Evolutionary conservation across 2,888 invertebrate species (phyloP).

Genomic region (Strigamia maritima): DNA sequence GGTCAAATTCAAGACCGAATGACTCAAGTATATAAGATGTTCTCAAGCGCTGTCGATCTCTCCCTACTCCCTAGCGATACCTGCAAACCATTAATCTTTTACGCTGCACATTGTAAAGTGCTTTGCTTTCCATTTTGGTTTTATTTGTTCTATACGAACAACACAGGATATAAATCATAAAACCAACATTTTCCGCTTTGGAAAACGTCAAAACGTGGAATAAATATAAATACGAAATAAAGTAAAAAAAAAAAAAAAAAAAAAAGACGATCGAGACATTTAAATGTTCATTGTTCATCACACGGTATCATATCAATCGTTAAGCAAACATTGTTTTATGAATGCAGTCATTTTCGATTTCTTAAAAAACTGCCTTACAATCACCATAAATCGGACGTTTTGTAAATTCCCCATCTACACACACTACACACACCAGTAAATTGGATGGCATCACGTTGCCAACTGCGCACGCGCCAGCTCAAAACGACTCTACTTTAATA

Average conservation of each 20-base stretch:
- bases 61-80: not conserved
- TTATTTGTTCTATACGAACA: not conserved
- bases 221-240: too few species aligned
- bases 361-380: not conserved
- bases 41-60: not conserved
- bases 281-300: too few species aligned
- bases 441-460: slow-evolving; percentile 11
- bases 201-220: not conserved
- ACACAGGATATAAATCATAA: not conserved
- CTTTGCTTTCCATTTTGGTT: not conserved
- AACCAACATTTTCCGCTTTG: not conserved
- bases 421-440: not conserved
- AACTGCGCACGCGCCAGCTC: not conserved
- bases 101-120: not conserved
- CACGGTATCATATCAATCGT: too few species aligned
- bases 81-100: slow-evolving; percentile 11
- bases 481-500: not conserved
- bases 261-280: too few species aligned
- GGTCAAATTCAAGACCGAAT: not conserved
- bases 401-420: not conserved
- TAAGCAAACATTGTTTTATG: too few species aligned
- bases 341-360: not conserved
- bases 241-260: too few species aligned
- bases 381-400: not conserved
- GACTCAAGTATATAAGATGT: not conserved